These are phyloP conservation scores for Poecile atricapillus DNA, from an alignment of 2,113 vertebrate species.

Conservation along the genomic window DNA sequence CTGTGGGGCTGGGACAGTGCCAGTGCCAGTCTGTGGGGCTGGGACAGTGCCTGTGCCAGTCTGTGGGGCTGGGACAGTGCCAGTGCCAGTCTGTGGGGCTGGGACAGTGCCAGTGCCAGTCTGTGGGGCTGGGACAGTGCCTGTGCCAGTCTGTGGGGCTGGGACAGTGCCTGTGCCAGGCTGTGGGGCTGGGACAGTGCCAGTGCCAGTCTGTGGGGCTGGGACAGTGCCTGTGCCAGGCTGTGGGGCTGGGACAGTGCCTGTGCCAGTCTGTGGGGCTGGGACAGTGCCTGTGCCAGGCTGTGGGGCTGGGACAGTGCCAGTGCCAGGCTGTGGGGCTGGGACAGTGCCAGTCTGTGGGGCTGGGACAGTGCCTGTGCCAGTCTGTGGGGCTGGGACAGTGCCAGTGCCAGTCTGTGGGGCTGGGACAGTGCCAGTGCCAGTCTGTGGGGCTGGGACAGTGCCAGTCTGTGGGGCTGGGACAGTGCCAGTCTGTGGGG, in stretches of 20 bases:
- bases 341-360: background rate
- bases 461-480: background rate
- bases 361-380: background rate
- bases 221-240: background rate
- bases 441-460: background rate
- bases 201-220: rapidly evolving
- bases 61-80: background rate
- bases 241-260: background rate
- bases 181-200: background rate
- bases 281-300: background rate
- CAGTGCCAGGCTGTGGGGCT: rapidly evolving
- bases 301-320: background rate
- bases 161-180: background rate
- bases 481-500: too few relatives aligned
- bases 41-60: background rate
- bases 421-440: background rate
- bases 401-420: background rate
- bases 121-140: background rate
- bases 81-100: background rate
- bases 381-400: background rate
- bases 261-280: background rate
- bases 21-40: background rate
- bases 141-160: background rate
- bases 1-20: background rate
- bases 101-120: background rate